Percentiles rank a stretch among this genome's conserved stretches.
Evolutionary conservation across 1,140 invertebrate species (phyloP).

Genomic region (Hyphantria cunea): DNA sequence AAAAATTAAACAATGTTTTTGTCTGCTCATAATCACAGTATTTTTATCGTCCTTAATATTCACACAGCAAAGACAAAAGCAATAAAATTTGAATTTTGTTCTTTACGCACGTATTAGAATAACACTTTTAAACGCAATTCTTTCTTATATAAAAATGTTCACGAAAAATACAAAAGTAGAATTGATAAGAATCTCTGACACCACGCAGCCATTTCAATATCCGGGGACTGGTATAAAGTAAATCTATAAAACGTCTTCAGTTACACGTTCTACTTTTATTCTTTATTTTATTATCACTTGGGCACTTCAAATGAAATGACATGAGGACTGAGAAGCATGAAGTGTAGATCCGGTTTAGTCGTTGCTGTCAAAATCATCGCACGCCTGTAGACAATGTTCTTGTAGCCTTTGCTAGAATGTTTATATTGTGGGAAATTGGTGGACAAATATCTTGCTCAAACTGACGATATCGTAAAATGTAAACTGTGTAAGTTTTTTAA

Average conservation of each 20-base stretch:
- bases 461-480: background rate
- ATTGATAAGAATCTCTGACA: constrained; percentile 10
- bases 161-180: background rate
- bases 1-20: no score
- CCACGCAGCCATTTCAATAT: constrained; percentile 32
- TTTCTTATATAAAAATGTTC: background rate
- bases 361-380: background rate
- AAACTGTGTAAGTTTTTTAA: constrained; percentile 3
- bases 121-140: no score
- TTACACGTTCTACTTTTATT: constrained; percentile 51
- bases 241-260: constrained; percentile 40
- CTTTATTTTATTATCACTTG: constrained; percentile 51
- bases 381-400: constrained; percentile 11
- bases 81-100: no score
- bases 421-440: background rate
- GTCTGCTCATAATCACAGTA: no score
- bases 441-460: constrained; percentile 3
- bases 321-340: background rate
- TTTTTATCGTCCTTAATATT: no score
- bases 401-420: constrained; percentile 1
- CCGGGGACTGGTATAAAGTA: constrained; percentile 31
- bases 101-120: no score
- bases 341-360: background rate
- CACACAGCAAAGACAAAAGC: no score
- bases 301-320: constrained; percentile 5